Evolutionary conservation across 1,140 invertebrate genomes (phyloP).

Genomic region (Diplogasteroides magnus): DNA sequence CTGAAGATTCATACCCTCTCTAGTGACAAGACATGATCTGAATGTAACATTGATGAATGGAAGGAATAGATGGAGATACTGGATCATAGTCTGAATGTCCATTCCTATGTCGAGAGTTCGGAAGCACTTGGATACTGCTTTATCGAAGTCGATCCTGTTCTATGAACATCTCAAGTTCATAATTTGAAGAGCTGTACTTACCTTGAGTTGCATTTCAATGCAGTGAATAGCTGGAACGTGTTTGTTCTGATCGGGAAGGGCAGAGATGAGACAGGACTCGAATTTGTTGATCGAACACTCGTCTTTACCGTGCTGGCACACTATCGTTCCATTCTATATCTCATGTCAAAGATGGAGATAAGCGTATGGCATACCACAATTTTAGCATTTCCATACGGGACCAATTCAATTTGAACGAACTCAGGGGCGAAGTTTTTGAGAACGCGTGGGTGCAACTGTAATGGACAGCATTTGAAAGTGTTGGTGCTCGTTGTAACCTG

Average conservation of each 20-base stretch:
- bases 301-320: slow-evolving; percentile 27
- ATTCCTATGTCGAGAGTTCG: slow-evolving; percentile 16
- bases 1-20: slow-evolving; percentile 11
- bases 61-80: slow-evolving; percentile 2
- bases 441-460: slow-evolving; percentile 18
- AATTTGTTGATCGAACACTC: slow-evolving; percentile 29
- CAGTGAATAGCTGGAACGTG: slow-evolving; percentile 16
- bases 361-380: neutral
- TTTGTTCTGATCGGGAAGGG: slow-evolving; percentile 14
- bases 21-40: slow-evolving; percentile 20
- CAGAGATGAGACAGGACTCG: slow-evolving; percentile 25
- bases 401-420: slow-evolving; percentile 23
- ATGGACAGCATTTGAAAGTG: neutral
- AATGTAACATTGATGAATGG: neutral
- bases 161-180: slow-evolving; percentile 14
- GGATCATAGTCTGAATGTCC: slow-evolving; percentile 24
- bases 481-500: neutral
- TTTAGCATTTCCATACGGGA: slow-evolving; percentile 29
- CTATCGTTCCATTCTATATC: slow-evolving; percentile 20
- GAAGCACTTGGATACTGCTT: slow-evolving; percentile 28
- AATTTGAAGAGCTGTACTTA: slow-evolving; percentile 1
- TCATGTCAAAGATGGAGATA: neutral
- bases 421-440: slow-evolving; percentile 22
- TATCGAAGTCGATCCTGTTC: slow-evolving; percentile 11
- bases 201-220: slow-evolving; percentile 15